Base-by-base conservation (phyloP, 2,797 vertebrate species). In the Sebastes diploproa region DNA sequence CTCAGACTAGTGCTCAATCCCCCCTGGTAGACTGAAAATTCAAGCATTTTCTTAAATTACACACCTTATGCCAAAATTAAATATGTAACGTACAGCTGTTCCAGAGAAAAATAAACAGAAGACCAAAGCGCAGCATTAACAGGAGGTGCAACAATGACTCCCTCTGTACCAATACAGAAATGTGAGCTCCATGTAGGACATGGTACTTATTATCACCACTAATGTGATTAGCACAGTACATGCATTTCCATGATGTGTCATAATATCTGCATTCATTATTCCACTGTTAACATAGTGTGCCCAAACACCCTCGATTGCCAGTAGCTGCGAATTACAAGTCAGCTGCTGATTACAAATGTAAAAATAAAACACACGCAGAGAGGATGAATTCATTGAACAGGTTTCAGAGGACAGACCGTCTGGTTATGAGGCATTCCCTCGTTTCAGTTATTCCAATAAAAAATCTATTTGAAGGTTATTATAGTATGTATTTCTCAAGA, bases 181-280 rank as follows among this genome's bases (percentile, higher is more conserved):
- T 64, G 25, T 46, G 20, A 65, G 32, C 27, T 25, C 14, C 8
- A 23, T 70, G 12, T 34, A 50, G 46, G 54, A 76, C 34, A 36
- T 52, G 67, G 67, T n/a, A 4, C 25, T 16, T 46, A 14, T 54
- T 7, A 75, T 36, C 30, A 76, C 20, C 6, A 2, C 27, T 73
- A 60, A 68, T 38, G n/a, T 56, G 34, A 78, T 74, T 77, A 82
- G 25, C 10, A 52, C 30, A 30, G 20, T 20, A 32, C 32, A 58
- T 14, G 7, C 55, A 65, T 77, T 67, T 36, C n/a, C 76, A 38
- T 42, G 30, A 68, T 78, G 6, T 64, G 61, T 75, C 71, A 63
- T 71, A 54, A 65, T 63, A 65, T 76, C 78, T 72, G 27, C 64
- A 22, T 76, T 58, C 58, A 77, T 83, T 42, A 46, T 58, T 56